phyloP scores from a whole-genome alignment of 2,888 invertebrate genomes.

The Drosophila robusta region DNA sequence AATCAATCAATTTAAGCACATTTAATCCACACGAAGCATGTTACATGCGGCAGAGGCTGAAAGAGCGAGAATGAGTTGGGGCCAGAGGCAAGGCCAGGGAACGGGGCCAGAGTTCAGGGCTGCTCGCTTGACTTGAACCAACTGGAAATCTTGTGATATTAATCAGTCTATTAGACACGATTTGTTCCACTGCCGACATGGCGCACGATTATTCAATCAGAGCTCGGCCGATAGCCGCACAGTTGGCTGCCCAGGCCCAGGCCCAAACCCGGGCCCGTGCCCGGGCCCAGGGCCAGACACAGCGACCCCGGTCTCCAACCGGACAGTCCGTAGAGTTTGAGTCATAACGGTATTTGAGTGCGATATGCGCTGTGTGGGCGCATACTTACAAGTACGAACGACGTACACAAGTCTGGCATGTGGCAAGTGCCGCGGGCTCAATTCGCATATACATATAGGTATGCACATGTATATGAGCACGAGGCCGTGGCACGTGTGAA shows the following conservation, averaged over 20 bases:
- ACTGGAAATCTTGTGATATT: slow-evolving; percentile 74
- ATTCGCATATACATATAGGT: slow-evolving; percentile 15
- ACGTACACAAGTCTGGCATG: slow-evolving; percentile 22
- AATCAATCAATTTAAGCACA: slow-evolving; percentile 83
- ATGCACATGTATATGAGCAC: neutral
- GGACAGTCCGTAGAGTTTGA: neutral
- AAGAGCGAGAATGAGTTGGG: neutral
- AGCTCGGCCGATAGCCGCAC: slow-evolving; percentile 41
- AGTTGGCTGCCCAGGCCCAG: slow-evolving; percentile 52
- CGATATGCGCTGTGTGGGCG: neutral
- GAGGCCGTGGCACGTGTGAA: slow-evolving; percentile 12
- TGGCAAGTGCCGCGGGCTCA: slow-evolving; percentile 38
- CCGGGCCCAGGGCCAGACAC: neutral
- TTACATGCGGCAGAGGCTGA: slow-evolving; percentile 58
- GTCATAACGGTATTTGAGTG: neutral
- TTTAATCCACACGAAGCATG: slow-evolving; percentile 81
- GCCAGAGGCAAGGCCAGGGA: neutral
- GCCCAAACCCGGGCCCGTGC: neutral
- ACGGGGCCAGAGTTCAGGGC: slow-evolving; percentile 35
- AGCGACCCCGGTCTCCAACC: neutral
- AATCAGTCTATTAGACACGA: slow-evolving; percentile 82
- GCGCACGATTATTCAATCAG: slow-evolving; percentile 77
- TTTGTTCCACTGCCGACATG: slow-evolving; percentile 73
- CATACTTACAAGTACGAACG: neutral
- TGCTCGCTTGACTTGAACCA: slow-evolving; percentile 58